A percentile compares a stretch with the other conserved stretches of the same genome.
These are phyloP conservation scores for Cherax destructor DNA, from an alignment of 1,140 invertebrate genomes.

Conservation along the genomic window DNA sequence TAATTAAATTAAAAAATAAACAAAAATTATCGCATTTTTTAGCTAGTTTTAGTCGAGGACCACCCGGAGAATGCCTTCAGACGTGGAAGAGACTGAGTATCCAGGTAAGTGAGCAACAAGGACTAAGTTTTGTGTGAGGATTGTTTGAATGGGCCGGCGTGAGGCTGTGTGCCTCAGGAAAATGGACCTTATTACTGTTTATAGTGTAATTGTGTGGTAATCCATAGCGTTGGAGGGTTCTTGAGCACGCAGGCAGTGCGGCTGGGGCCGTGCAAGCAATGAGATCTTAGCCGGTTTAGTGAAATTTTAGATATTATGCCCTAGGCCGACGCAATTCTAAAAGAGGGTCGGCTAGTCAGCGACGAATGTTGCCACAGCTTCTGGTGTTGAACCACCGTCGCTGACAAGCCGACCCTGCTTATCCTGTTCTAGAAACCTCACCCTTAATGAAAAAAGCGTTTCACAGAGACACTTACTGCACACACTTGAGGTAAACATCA, in stretches of 20 bases:
- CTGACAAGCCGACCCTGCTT: constrained; percentile 31
- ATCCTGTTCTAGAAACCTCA: too few relatives aligned
- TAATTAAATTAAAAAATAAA: neutral
- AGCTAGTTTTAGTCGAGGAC: too few relatives aligned
- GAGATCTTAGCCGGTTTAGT: too few relatives aligned
- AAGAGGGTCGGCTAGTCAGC: constrained; percentile 48
- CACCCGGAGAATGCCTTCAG: constrained; percentile 14
- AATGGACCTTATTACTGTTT: constrained; percentile 22
- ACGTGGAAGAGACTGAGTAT: constrained; percentile 39
- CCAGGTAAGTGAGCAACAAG: neutral
- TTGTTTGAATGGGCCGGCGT: constrained; percentile 47
- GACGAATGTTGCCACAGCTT: neutral
- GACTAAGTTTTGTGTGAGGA: neutral
- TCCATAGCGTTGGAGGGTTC: too few relatives aligned
- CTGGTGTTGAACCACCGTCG: neutral
- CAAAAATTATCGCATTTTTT: neutral
- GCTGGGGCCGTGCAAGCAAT: too few relatives aligned
- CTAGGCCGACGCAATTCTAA: neutral
- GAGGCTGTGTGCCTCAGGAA: neutral
- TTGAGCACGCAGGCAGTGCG: too few relatives aligned
- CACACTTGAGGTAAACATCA: too few relatives aligned
- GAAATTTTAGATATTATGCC: neutral
- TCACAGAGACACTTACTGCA: too few relatives aligned
- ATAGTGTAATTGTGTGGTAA: neutral
- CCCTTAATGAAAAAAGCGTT: too few relatives aligned